Base-by-base conservation (phyloP, 2,888 invertebrate species). In the Phasia obesa region DNA sequence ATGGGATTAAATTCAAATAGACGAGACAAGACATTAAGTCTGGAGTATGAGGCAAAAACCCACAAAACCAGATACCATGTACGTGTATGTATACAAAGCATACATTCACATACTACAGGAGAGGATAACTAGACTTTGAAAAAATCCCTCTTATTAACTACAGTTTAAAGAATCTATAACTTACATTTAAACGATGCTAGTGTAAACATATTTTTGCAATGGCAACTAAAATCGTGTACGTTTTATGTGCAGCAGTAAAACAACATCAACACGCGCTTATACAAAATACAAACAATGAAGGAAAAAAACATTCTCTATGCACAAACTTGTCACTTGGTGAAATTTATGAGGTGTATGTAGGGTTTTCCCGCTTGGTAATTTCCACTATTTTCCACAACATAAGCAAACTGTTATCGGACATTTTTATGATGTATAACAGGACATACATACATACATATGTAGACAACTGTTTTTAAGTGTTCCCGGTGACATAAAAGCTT, bases 11-110 rank as follows among this genome's bases (percentile, higher is more conserved):
- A 69, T 65, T 78, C 44, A 64, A 70, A 78, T 77, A 81, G 73
- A 78, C 73, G 78, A 77, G 76, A 75, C 78, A 78, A 74, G 44
- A 70, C 82, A 82, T 62, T 49, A 55, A 64, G 60, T 71, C 74
- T 69, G 59, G 15, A 70, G 62, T 31, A 64, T 75, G 62, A 64
- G 19, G 53, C 60, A 67, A 65, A 62, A 74, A 76, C 42, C 38
- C 60, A 69, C 60, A 55, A 62, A 62, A 62, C 44, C 47, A 70
- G 70, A n/a, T 44, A 44, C 23, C 53, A 67, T 17, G 23, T 38
- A 44, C 2, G n/a, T n/a, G n/a, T n/a, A n/a, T n/a, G n/a, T n/a
- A n/a, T n/a, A 42, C 38, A 13, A 25, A n/a, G 4, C 27, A 25
- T 21, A 47, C 27, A 23, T 25, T 44, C 17, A 17, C 19, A 74